These are phyloP conservation scores for Ophonus ardosiacus DNA, from an alignment of 2,888 invertebrate genomes.

Conservation along the genomic window DNA sequence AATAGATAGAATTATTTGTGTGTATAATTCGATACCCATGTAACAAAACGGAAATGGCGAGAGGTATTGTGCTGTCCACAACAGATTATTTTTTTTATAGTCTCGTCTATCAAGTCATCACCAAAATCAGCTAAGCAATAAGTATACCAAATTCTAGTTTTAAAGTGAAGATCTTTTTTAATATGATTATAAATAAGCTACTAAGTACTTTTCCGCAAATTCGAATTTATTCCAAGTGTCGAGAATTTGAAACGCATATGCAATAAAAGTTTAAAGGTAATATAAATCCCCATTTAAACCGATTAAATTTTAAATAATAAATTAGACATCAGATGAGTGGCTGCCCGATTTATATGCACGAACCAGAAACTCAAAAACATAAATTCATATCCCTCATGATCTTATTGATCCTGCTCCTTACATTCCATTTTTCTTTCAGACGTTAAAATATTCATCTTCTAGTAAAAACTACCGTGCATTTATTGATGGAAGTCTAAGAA, in stretches of 20 bases:
- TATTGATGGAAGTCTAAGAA: slow-evolving; percentile 25
- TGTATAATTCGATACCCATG: too few species aligned
- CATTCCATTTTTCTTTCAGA: slow-evolving; percentile 33
- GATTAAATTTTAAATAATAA: slow-evolving; percentile 56
- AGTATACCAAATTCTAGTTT: too few species aligned
- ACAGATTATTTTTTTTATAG: too few species aligned
- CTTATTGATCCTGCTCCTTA: slow-evolving; percentile 32
- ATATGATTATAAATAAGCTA: neutral
- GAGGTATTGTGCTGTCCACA: too few species aligned
- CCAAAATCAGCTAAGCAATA: too few species aligned
- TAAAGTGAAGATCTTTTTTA: too few species aligned
- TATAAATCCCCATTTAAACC: slow-evolving; percentile 25
- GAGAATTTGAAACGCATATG: slow-evolving; percentile 10
- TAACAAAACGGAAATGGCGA: too few species aligned
- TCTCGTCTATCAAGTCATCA: too few species aligned
- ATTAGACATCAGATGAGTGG: slow-evolving; percentile 15
- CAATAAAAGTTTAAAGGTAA: slow-evolving; percentile 41
- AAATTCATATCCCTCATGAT: slow-evolving; percentile 49
- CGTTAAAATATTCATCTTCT: slow-evolving; percentile 49
- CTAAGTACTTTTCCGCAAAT: neutral
- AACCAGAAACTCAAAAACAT: slow-evolving; percentile 45
- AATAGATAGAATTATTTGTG: too few species aligned
- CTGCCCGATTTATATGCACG: slow-evolving; percentile 39
- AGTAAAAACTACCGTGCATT: slow-evolving; percentile 33
- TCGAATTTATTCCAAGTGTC: neutral